Evolutionary conservation across 1,140 invertebrate genomes (phyloP).

Genomic region (Solenopsis fugax): DNA sequence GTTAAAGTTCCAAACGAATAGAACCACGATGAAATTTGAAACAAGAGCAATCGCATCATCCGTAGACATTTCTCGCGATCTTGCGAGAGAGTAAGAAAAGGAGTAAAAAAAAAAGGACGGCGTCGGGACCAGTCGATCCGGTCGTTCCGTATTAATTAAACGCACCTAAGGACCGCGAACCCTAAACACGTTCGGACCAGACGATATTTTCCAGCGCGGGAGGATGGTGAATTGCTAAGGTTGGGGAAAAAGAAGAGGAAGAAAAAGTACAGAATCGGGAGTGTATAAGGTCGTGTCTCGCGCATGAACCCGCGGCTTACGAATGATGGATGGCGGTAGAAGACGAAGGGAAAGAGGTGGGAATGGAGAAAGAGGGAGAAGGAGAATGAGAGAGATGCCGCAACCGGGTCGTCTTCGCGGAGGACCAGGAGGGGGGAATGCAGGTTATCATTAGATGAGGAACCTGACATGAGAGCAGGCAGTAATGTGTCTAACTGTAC

Average conservation of each 20-base stretch:
- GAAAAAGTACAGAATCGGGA: constrained; percentile 49
- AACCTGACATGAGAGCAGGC: constrained; percentile 75
- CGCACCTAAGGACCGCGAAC: constrained; percentile 60
- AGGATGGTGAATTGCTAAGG: constrained; percentile 64
- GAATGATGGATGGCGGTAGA: constrained; percentile 71
- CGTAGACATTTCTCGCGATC: constrained; percentile 31
- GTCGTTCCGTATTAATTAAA: constrained; percentile 76
- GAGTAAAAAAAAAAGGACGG: constrained; percentile 23
- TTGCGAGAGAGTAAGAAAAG: constrained; percentile 3
- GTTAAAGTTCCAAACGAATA: constrained; percentile 5
- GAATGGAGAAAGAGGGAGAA: not conserved
- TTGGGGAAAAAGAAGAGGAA: constrained; percentile 16
- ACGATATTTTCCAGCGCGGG: constrained; percentile 73
- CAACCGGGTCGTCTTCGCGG: constrained; percentile 32
- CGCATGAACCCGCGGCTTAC: constrained; percentile 64
- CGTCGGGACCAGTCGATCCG: constrained; percentile 71
- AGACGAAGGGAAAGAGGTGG: constrained; percentile 37
- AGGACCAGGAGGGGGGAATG: constrained; percentile 6
- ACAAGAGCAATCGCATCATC: constrained; percentile 26
- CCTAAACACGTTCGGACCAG: constrained; percentile 72
- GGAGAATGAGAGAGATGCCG: not conserved
- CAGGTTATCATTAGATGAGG: constrained; percentile 74
- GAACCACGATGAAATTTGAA: constrained; percentile 33
- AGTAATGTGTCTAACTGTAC: constrained; percentile 80
- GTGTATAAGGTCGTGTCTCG: constrained; percentile 73